Evolutionary conservation across 2,888 invertebrate genomes (phyloP).

Genomic region (Drosophila borborema): DNA sequence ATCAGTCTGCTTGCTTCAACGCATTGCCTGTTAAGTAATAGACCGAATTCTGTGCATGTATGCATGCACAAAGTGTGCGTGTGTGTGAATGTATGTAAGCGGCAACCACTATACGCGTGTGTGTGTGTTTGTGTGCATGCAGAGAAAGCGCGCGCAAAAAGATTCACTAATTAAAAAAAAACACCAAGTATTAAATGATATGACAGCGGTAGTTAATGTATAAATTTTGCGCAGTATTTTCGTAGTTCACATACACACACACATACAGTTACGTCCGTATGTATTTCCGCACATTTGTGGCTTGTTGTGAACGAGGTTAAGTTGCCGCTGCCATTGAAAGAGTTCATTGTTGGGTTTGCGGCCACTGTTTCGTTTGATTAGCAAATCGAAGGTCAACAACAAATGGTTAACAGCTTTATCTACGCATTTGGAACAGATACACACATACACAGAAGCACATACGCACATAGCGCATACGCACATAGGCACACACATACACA

Average conservation of each 20-base stretch:
- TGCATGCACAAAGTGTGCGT: constrained; percentile 16
- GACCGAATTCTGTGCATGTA: constrained; percentile 43
- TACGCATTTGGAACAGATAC: constrained; percentile 51
- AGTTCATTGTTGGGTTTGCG: constrained; percentile 64
- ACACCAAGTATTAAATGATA: constrained; percentile 36
- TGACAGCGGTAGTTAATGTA: constrained; percentile 36
- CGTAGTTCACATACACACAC: constrained; percentile 5
- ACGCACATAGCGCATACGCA: neutral
- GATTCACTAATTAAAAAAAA: constrained; percentile 54
- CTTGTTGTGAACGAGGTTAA: constrained; percentile 62
- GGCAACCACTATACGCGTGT: constrained; percentile 21
- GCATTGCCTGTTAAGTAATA: constrained; percentile 74
- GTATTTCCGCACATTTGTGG: constrained; percentile 56
- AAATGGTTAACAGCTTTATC: constrained; percentile 58
- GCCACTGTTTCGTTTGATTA: constrained; percentile 54
- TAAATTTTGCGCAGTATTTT: constrained; percentile 26
- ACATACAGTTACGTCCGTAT: neutral
- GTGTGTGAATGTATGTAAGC: constrained; percentile 33
- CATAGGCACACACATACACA: neutral
- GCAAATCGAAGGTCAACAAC: constrained; percentile 68
- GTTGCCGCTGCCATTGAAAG: constrained; percentile 67
- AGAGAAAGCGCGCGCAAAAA: constrained; percentile 80
- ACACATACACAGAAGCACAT: neutral
- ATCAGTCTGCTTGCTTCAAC: constrained; percentile 39
- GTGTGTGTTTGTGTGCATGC: constrained; percentile 27